Conservation (phyloP, 2,113 vertebrate species). For the Cheirogaleus medius region DNA sequence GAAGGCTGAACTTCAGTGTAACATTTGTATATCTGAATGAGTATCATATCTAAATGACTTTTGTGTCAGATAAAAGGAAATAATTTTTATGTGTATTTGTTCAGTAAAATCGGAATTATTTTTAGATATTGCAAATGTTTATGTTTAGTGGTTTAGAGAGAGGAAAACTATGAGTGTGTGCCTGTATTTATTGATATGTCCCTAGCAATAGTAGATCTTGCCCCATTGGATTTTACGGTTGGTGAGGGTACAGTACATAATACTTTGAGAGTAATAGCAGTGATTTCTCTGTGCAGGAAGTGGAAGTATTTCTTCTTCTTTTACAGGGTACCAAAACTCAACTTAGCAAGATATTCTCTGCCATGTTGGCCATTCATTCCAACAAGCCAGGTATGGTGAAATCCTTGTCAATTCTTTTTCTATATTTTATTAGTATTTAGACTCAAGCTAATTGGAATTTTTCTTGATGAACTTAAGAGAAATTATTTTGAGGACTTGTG, state of each 20-base stretch:
- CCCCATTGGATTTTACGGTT: neutral
- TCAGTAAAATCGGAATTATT: neutral
- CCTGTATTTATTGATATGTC: neutral
- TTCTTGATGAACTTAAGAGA: conserved; percentile 3
- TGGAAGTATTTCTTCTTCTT: conserved; percentile 47
- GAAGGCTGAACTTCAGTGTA: neutral
- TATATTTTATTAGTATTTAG: neutral
- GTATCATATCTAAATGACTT: neutral
- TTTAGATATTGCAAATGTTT: neutral
- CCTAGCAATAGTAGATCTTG: neutral
- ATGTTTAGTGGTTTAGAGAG: neutral
- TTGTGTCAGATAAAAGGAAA: conserved; percentile 12
- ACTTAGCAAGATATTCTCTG: conserved; percentile 94
- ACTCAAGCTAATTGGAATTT: neutral
- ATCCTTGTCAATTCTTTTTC: conserved; percentile 21
- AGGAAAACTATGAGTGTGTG: neutral
- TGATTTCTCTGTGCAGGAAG: neutral
- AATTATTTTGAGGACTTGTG: neutral
- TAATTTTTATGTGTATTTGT: conserved; percentile 20
- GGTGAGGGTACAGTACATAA: neutral
- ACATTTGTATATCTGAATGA: neutral
- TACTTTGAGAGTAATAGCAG: neutral
- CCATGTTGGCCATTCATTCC: conserved; percentile 95
- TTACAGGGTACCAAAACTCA: conserved; percentile 89
- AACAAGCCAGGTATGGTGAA: conserved; percentile 94